Conservation (phyloP, 2,797 vertebrate species). For the Coranthus polyacanthus region DNA sequence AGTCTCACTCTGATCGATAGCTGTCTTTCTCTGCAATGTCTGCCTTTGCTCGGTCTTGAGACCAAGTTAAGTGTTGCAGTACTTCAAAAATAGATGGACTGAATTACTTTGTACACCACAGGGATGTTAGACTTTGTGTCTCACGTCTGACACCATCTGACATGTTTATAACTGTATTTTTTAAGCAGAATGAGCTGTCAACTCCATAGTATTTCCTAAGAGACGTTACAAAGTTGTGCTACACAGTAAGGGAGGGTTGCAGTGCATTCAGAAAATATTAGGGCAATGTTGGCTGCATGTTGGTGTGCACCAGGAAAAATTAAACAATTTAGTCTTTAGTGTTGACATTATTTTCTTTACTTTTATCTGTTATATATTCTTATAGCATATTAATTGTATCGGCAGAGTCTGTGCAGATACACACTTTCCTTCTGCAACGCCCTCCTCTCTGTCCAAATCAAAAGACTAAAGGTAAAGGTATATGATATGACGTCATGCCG, state of each 20-base stretch:
- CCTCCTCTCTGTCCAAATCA: no score
- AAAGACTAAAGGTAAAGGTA: no score
- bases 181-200: conserved; percentile 57
- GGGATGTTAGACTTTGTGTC: conserved; percentile 58
- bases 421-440: no score
- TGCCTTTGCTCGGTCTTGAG: conserved; percentile 48
- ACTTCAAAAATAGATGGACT: conserved; percentile 66
- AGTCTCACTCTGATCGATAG: conserved; percentile 80
- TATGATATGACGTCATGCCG: no score
- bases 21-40: conserved; percentile 67
- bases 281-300: conserved; percentile 5
- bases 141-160: conserved; percentile 57
- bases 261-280: neutral
- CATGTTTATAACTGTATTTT: conserved; percentile 47
- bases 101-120: conserved; percentile 60
- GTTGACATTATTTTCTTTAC: no score
- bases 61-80: conserved; percentile 59
- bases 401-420: no score
- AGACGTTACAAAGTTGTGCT: conserved; percentile 40
- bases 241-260: conserved; percentile 14
- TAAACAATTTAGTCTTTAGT: neutral
- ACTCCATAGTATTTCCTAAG: conserved; percentile 32
- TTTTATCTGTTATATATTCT: no score
- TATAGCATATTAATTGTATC: no score
- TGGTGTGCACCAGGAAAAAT: neutral